Conservation (phyloP, 2,888 invertebrate genomes). For the Eubasilissa splendida region DNA sequence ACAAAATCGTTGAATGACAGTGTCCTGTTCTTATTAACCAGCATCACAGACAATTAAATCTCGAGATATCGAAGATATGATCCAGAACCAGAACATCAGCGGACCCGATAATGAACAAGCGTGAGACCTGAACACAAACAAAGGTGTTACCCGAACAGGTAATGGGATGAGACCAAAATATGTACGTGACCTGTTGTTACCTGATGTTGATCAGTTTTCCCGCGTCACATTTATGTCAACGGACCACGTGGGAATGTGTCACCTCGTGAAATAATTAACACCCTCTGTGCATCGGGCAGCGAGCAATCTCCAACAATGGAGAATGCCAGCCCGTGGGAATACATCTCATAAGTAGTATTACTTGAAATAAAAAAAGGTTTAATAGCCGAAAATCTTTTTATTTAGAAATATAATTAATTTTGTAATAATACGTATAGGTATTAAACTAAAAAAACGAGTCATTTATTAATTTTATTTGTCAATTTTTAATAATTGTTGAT, state of each 20-base stretch:
- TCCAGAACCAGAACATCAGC: not conserved
- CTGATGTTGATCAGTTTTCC: no score
- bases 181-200: not conserved
- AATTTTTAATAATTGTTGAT: no score
- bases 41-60: conserved; percentile 4
- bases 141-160: no score
- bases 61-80: not conserved
- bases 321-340: not conserved
- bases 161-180: conserved; percentile 1
- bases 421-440: no score
- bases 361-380: no score
- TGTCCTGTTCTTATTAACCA: not conserved
- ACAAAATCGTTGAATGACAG: no score
- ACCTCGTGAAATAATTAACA: conserved; percentile 38
- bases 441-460: no score
- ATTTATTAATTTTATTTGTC: no score
- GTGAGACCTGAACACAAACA: no score
- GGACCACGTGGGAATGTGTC: conserved; percentile 23
- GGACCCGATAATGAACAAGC: no score
- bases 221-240: not conserved
- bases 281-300: conserved; percentile 1
- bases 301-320: not conserved
- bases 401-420: no score
- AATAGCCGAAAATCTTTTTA: no score
- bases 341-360: not conserved